A percentile compares a stretch with the other conserved stretches of the same genome.
phyloP scores from a whole-genome alignment of 2,888 invertebrate species.

The Mamestra brassicae region DNA sequence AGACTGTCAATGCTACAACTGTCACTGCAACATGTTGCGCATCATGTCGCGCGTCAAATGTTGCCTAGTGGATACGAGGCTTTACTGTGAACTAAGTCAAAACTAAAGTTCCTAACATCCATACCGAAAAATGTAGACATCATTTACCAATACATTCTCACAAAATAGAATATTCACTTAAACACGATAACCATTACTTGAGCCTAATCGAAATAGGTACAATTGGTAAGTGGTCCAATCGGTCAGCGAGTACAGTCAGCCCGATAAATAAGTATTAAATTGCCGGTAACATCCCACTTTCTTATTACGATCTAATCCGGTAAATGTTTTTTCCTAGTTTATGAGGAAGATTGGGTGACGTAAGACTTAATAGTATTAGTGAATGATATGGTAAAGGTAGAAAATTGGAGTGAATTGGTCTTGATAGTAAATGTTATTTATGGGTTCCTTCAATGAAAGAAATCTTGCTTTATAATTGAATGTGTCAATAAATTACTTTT shows the following conservation, averaged over 20 bases:
- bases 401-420: conserved; percentile 53
- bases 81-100: too few relatives aligned
- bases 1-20: too few relatives aligned
- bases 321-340: conserved; percentile 58
- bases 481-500: conserved; percentile 41
- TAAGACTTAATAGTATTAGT: conserved; percentile 52
- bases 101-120: too few relatives aligned
- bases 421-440: conserved; percentile 49
- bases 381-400: conserved; percentile 46
- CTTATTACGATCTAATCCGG: conserved; percentile 58
- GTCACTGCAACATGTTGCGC: too few relatives aligned
- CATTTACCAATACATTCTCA: too few relatives aligned
- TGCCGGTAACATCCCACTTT: conserved; percentile 53
- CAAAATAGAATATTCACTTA: conserved; percentile 46
- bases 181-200: conserved; percentile 47
- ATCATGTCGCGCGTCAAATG: too few relatives aligned
- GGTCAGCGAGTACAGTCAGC: conserved; percentile 34
- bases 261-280: conserved; percentile 59
- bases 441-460: conserved; percentile 31
- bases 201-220: conserved; percentile 50
- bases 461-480: conserved; percentile 47
- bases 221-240: conserved; percentile 51
- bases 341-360: conserved; percentile 53
- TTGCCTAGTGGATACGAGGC: too few relatives aligned
- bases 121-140: too few relatives aligned